These are phyloP conservation scores for Bimastos eiseni DNA, from an alignment of 2,888 invertebrate species.

Conservation along the genomic window DNA sequence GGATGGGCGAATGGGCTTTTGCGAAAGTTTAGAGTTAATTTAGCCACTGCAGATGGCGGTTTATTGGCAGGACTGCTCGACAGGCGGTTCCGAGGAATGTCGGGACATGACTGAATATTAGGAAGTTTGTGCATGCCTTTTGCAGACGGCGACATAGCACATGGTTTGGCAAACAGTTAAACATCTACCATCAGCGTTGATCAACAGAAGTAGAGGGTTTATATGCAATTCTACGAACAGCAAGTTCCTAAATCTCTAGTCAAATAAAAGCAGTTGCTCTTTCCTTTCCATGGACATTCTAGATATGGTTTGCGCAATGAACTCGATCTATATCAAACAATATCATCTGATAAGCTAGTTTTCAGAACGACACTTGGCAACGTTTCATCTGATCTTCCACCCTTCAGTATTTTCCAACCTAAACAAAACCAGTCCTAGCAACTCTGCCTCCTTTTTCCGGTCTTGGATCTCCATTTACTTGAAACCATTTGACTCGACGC, in stretches of 20 bases:
- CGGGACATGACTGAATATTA: background rate
- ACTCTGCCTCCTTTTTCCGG: no score
- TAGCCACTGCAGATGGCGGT: slow-evolving; percentile 23
- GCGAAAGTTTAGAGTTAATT: slow-evolving; percentile 24
- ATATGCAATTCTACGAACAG: background rate
- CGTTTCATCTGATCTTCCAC: no score
- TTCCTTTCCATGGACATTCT: background rate
- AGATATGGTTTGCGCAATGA: background rate
- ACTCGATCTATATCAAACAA: background rate
- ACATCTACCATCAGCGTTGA: background rate
- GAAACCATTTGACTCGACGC: no score
- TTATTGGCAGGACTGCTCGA: background rate
- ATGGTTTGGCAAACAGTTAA: background rate
- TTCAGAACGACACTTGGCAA: background rate
- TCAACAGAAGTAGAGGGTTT: background rate
- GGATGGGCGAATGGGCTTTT: background rate
- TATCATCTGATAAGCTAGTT: background rate
- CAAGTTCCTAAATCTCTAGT: background rate
- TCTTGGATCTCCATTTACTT: no score
- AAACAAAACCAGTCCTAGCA: no score
- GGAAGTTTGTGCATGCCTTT: background rate
- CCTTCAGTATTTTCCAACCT: no score
- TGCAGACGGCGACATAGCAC: background rate
- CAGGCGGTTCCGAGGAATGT: background rate
- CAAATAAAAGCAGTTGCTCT: background rate